Percentiles rank a stretch among this genome's conserved stretches.
Conservation (phyloP, 2,888 invertebrate species). For the Pristionchus entomophagus region DNA sequence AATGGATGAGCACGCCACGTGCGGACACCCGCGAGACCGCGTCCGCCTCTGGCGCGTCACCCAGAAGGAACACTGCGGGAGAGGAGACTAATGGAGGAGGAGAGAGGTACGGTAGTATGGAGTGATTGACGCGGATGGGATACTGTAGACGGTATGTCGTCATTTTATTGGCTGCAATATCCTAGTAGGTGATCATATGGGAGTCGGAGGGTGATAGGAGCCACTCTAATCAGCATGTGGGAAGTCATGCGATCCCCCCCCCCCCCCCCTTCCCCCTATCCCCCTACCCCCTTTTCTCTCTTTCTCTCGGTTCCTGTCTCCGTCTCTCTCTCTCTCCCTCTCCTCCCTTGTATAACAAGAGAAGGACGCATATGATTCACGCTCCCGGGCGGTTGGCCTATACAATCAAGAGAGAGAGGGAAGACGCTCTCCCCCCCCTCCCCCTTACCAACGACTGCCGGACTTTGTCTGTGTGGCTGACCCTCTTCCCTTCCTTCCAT, state of each 20-base stretch:
- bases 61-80: neutral
- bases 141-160: neutral
- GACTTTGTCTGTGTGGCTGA: neutral
- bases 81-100: neutral
- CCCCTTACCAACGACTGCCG: neutral
- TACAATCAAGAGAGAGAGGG: neutral
- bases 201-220: no score
- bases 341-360: neutral
- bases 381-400: neutral
- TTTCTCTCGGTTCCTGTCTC: neutral
- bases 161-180: neutral
- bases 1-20: slow-evolving; percentile 21
- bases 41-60: neutral
- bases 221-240: neutral
- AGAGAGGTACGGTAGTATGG: slow-evolving; percentile 16
- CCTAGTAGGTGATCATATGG: neutral
- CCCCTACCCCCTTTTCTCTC: neutral
- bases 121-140: neutral
- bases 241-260: neutral
- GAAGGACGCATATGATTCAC: neutral
- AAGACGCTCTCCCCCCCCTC: neutral
- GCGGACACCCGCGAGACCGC: neutral
- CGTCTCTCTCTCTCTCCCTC: neutral
- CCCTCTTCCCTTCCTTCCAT: no score
- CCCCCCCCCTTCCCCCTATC: neutral